Evolutionary conservation across 2,113 vertebrate genomes (phyloP).

Genomic region (Varanus komodoensis): DNA sequence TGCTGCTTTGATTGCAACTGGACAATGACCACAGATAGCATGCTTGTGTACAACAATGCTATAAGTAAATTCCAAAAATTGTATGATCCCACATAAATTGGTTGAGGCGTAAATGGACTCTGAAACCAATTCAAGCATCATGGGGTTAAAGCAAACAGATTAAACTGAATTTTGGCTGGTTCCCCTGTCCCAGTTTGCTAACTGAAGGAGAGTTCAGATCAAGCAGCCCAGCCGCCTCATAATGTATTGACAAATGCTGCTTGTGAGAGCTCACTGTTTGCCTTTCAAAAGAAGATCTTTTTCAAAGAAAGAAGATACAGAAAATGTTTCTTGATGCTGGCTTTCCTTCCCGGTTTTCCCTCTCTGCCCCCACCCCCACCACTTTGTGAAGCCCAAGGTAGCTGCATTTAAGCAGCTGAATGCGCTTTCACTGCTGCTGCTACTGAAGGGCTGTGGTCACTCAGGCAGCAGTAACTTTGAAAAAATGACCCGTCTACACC

Average conservation of each 20-base stretch:
- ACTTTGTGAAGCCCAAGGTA: slow-evolving; percentile 75
- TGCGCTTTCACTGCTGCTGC: slow-evolving; percentile 77
- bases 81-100: neutral
- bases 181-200: neutral
- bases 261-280: slow-evolving; percentile 58
- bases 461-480: slow-evolving; percentile 88
- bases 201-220: neutral
- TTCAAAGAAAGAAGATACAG: slow-evolving; percentile 39
- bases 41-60: rapidly evolving
- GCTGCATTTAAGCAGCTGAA: slow-evolving; percentile 77
- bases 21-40: rapidly evolving
- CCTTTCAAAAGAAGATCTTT: neutral
- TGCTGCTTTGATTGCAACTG: neutral
- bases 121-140: neutral
- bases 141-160: neutral
- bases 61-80: neutral
- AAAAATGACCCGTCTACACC: slow-evolving; percentile 90
- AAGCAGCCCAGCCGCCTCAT: slow-evolving; percentile 15
- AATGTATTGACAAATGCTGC: neutral
- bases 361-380: slow-evolving; percentile 23
- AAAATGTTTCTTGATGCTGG: slow-evolving; percentile 44
- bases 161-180: neutral
- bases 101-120: neutral
- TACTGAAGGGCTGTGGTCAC: slow-evolving; percentile 77
- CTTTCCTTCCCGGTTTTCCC: neutral